Conservation (phyloP, 2,797 vertebrate genomes). For the Danio albolineatus region DNA sequence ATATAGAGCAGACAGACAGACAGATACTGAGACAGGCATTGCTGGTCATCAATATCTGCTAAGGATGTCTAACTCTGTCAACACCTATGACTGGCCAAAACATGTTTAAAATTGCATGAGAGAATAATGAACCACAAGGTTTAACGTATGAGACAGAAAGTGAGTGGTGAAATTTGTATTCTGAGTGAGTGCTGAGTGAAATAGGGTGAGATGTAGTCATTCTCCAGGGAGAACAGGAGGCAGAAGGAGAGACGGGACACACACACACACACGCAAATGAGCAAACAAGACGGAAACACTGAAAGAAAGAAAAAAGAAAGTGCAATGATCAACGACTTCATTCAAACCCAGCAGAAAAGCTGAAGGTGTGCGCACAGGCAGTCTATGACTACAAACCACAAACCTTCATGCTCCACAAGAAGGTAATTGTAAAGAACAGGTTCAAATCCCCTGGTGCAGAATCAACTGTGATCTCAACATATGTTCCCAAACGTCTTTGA, state of each 20-base stretch:
- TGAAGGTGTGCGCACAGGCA: constrained; percentile 4
- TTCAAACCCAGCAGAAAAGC: constrained; percentile 7
- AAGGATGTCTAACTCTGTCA: not conserved
- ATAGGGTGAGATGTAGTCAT: constrained; percentile 39
- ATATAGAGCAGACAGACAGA: no score
- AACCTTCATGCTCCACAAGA: constrained; percentile 9
- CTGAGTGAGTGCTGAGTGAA: constrained; percentile 44
- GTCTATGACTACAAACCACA: constrained; percentile 23
- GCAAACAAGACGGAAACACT: constrained; percentile 17
- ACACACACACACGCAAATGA: not conserved
- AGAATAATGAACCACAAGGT: not conserved
- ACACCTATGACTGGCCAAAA: not conserved
- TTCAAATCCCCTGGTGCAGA: not conserved
- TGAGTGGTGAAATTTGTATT: constrained; percentile 58
- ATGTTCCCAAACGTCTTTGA: not conserved
- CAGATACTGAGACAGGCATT: not conserved
- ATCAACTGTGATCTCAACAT: constrained; percentile 11
- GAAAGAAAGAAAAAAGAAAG: constrained; percentile 10
- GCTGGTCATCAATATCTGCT: not conserved
- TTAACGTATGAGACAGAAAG: constrained; percentile 8
- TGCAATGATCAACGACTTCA: not conserved
- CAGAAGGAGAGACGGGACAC: constrained; percentile 31
- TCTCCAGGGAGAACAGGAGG: constrained; percentile 42
- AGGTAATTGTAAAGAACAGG: constrained; percentile 39
- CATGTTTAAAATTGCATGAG: constrained; percentile 30